Evolutionary conservation across 2,888 invertebrate species (phyloP).

Genomic region (Phrixothrix hirtus): DNA sequence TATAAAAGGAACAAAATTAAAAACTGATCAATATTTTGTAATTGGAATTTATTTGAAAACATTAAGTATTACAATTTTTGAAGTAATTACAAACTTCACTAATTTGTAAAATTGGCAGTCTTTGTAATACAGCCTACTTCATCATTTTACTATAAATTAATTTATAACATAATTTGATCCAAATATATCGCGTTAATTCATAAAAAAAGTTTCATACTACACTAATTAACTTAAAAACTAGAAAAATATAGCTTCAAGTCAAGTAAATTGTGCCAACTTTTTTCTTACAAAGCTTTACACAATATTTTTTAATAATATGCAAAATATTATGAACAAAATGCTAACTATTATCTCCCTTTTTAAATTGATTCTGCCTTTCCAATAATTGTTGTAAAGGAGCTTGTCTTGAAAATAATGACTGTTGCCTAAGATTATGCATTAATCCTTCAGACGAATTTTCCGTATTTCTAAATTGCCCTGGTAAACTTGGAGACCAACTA

Average conservation of each 20-base stretch:
- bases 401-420: conserved; percentile 78
- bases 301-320: background rate
- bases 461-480: conserved; percentile 43
- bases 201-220: no score
- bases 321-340: conserved; percentile 1
- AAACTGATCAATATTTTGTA: no score
- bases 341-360: conserved; percentile 45
- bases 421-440: conserved; percentile 44
- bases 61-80: no score
- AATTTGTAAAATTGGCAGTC: background rate
- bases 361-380: conserved; percentile 76
- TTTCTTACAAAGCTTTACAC: no score
- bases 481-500: conserved; percentile 53
- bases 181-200: no score
- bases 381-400: conserved; percentile 77
- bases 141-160: no score
- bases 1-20: no score
- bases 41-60: no score
- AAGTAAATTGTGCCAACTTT: no score
- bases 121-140: no score
- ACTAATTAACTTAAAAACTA: no score
- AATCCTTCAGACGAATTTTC: conserved; percentile 36
- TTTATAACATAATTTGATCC: background rate
- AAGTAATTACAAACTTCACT: background rate
- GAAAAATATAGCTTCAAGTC: no score